Base-by-base conservation (phyloP, 2,888 invertebrate genomes). In the Xanthostigma xanthostigma region DNA sequence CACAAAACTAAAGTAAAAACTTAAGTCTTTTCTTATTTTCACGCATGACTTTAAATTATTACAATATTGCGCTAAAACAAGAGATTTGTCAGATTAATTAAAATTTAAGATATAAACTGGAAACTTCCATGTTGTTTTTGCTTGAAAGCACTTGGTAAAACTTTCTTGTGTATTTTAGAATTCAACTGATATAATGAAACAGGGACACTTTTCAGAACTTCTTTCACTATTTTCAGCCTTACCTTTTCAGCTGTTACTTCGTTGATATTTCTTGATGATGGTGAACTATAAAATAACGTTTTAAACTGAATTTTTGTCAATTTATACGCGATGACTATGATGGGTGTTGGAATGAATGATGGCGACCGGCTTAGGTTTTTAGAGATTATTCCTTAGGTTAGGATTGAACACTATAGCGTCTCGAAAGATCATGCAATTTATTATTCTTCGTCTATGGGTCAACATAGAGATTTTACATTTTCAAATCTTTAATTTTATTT, bases 301-400 rank as follows among this genome's bases (percentile, higher is more conserved):
- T 14, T 8, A 39, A 39, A 39, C 8, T 13, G 39, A 13, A 39
- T 39, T 39, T 39, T 13, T 13, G 14, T 39, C 14, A 39, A 39
- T 39, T 12, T 13, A 39, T 39, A 9, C 12, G 39, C 39, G 39
- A 39, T 39, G 39, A 39, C 14, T 34, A 34, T 39, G 13, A n/a
- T 17, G 40, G 27, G 12, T 34, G 41, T 46, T 40, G n/a, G 13
- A 48, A 36, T 17, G 12, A 48, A 48, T 42, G 48, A 48, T 48
- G 48, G 48, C 48, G 48, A 39, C 48, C 48, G 48, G 48, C 45
- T 45, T 45, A 38, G 45, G 36, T 38, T 27, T 45, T 45, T 27
- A 27, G 27, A 6, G 3, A 27, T 27, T 3, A 27, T 27, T 27
- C 27, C 27, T 17, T 17, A 27, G 3, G 6, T 27, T 27, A 27